Base-by-base conservation (phyloP, 2,888 invertebrate species). In the Hartigia nigra region DNA sequence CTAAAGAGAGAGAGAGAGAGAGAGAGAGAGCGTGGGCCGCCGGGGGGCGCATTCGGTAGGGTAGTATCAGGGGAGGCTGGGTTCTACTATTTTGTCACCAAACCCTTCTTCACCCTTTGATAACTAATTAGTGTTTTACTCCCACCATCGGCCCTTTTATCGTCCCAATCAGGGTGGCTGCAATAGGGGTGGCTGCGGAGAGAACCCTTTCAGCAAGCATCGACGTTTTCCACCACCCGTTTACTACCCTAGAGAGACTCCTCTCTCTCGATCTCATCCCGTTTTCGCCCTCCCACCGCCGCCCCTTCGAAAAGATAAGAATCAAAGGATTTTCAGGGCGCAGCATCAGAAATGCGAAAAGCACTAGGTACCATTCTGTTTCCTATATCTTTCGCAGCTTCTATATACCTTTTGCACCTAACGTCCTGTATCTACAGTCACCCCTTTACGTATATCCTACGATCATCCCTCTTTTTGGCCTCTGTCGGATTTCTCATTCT, bases 71-170 rank as follows among this genome's bases (percentile, higher is more conserved):
- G 74, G 69, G 77, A 77, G 81, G 81, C 76, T 78, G 83, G 85
- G 86, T 85, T 88, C 87, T 87, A 87, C 87, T 89, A 91, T 92
- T 91, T 92, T 90, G 90, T 90, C 90, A 91, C 90, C 90, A 89
- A 91, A 90, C 91, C 91, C 90, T 90, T 89, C 88, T 88, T 87
- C 91, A 92, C 91, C 93, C 93, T 93, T 93, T 93, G 93, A 93
- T 93, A 93, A 93, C 93, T 93, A 93, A 93, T 93, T 93, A 93
- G 93, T 92, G 93, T 92, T 92, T 91, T 91, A 92, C 92, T 91
- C 91, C 91, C 84, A 81, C 84, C 84, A 79, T 79, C 77, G 82
- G 81, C 82, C 86, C 86, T 87, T 89, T 89, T 88, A 88, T 88
- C 91, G 90, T 88, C 85, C 90, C 91, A 90, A 91, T 90, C 91